Percentiles rank a stretch among this genome's conserved stretches.
These are phyloP conservation scores for Malacoraja senta DNA, from an alignment of 2,797 vertebrate species.

Conservation along the genomic window DNA sequence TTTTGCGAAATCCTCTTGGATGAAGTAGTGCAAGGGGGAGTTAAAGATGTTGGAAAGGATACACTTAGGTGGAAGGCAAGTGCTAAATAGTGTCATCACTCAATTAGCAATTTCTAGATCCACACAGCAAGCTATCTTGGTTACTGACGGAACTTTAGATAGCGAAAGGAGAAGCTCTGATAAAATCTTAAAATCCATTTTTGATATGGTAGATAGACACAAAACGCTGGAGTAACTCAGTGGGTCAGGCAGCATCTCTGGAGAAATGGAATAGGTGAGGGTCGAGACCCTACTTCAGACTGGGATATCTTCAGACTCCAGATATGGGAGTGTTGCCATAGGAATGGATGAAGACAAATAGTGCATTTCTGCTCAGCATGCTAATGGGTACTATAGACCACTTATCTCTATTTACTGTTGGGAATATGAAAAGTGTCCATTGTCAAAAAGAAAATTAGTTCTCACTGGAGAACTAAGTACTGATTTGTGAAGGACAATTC, in stretches of 20 bases:
- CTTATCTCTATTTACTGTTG: not conserved
- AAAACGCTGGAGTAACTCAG: too few relatives aligned
- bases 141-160: not conserved
- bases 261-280: too few relatives aligned
- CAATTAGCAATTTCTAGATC: not conserved
- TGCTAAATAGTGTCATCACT: not conserved
- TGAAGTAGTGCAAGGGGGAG: not conserved
- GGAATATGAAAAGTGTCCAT: not conserved
- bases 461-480: not conserved
- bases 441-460: not conserved
- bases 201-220: not conserved
- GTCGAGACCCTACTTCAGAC: too few relatives aligned
- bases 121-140: not conserved
- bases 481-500: not conserved
- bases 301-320: too few relatives aligned
- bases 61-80: not conserved
- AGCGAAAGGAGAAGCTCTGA: not conserved
- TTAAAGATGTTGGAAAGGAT: not conserved
- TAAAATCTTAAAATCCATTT: not conserved
- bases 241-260: too few relatives aligned
- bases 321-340: too few relatives aligned
- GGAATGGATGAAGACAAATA: not conserved
- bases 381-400: not conserved
- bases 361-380: too few relatives aligned
- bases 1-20: not conserved